phyloP scores from a whole-genome alignment of 2,113 vertebrate species.

The Ptilorrhoa leucosticta region DNA sequence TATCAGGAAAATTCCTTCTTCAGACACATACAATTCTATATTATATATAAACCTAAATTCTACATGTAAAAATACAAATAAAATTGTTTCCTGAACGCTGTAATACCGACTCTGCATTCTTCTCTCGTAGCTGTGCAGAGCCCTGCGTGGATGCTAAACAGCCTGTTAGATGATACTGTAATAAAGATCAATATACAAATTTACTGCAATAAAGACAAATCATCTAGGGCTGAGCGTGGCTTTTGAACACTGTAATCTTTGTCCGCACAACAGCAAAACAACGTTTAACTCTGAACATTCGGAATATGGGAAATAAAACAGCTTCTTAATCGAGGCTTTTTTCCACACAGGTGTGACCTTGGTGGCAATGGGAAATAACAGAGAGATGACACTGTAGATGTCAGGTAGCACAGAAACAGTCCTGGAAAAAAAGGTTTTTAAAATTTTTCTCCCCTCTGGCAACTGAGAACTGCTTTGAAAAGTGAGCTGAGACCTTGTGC shows the following conservation, averaged over 20 bases:
- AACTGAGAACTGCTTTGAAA: not conserved
- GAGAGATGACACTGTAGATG: not conserved
- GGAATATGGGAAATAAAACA: not conserved
- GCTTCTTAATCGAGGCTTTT: not conserved
- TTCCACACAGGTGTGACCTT: not conserved
- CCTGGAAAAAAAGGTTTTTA: not conserved
- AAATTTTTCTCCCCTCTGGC: not conserved
- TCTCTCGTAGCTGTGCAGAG: not conserved
- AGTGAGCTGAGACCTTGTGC: rapidly evolving
- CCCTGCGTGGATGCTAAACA: not conserved
- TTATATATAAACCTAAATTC: not conserved
- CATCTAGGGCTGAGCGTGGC: not conserved
- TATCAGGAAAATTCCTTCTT: not conserved
- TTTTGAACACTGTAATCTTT: not conserved
- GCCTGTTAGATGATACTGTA: not conserved
- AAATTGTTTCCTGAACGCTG: not conserved
- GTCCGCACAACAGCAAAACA: not conserved
- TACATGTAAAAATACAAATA: not conserved
- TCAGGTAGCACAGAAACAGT: not conserved
- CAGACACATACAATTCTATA: not conserved
- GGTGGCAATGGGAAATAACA: not conserved
- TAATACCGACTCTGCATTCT: not conserved
- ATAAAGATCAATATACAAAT: not conserved
- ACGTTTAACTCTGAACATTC: not conserved
- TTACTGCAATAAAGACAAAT: not conserved